phyloP scores from a whole-genome alignment of 1,140 invertebrate genomes.

The Dinoponera quadriceps region DNA sequence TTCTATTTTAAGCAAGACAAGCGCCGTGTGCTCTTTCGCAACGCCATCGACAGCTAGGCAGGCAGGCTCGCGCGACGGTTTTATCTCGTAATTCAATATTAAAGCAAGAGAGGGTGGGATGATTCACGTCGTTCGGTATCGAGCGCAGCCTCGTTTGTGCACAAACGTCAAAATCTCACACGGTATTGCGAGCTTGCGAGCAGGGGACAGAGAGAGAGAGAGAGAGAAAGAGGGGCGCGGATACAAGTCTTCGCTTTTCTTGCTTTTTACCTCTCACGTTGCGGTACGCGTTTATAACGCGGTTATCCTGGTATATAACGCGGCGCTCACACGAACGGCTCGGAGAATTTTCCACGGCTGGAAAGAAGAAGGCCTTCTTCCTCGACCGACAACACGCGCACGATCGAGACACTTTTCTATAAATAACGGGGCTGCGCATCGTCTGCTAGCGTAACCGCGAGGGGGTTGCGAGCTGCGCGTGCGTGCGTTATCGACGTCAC shows the following conservation, averaged over 20 bases:
- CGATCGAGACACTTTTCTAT: conserved; percentile 70
- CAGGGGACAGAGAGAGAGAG: not conserved
- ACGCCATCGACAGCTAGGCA: not conserved
- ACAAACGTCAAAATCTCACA: conserved; percentile 24
- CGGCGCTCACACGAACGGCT: not conserved
- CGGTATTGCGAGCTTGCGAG: not conserved
- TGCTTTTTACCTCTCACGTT: conserved; percentile 19
- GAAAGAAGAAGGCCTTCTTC: not conserved
- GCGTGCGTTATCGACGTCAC: conserved; percentile 79
- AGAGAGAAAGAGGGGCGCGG: no score
- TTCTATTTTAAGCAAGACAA: not conserved
- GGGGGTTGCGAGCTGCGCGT: conserved; percentile 68
- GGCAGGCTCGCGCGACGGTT: no score
- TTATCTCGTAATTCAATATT: conserved; percentile 26
- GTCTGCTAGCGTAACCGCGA: conserved; percentile 74
- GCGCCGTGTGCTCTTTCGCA: not conserved
- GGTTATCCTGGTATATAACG: conserved; percentile 10
- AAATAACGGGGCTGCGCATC: conserved; percentile 73
- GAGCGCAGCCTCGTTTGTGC: conserved; percentile 11
- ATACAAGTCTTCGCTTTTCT: no score
- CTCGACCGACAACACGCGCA: conserved; percentile 60
- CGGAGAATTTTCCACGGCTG: not conserved
- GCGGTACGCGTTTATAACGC: not conserved
- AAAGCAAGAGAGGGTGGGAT: conserved; percentile 2
- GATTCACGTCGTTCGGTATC: conserved; percentile 2